Percentiles rank a stretch among this genome's conserved stretches.
Evolutionary conservation across 2,888 invertebrate genomes (phyloP).

Genomic region (Cepaea hortensis): DNA sequence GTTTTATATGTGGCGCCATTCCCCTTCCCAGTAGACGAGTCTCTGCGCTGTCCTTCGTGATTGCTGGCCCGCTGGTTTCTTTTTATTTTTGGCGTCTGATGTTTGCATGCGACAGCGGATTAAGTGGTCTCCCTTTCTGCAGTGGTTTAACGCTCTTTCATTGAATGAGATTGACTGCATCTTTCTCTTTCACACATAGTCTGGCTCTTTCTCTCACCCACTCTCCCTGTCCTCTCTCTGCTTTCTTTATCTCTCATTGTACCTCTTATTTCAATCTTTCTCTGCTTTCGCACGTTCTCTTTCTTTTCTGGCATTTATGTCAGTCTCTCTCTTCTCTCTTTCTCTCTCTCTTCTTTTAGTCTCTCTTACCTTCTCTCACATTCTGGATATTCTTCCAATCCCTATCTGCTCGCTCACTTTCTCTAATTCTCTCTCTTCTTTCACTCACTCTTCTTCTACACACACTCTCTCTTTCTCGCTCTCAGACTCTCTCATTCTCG

Average conservation of each 20-base stretch:
- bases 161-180: not conserved
- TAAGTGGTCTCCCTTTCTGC: not conserved
- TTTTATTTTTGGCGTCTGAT: not conserved
- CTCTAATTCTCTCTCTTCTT: not conserved
- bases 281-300: too few species aligned
- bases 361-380: not conserved
- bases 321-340: not conserved
- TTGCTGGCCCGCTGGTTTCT: not conserved
- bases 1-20: not conserved
- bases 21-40: not conserved
- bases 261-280: too few species aligned
- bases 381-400: not conserved
- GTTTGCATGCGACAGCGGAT: not conserved
- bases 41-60: not conserved
- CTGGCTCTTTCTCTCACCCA: not conserved
- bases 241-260: too few species aligned
- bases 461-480: not conserved
- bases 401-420: not conserved
- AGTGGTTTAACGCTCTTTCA: not conserved
- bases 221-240: not conserved
- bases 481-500: constrained; percentile 3
- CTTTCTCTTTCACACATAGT: not conserved
- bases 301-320: too few species aligned
- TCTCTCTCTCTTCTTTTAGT: constrained; percentile 11
- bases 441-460: not conserved